These are phyloP conservation scores for Nannospalax galili DNA, from an alignment of 2,113 vertebrate genomes.

Conservation along the genomic window DNA sequence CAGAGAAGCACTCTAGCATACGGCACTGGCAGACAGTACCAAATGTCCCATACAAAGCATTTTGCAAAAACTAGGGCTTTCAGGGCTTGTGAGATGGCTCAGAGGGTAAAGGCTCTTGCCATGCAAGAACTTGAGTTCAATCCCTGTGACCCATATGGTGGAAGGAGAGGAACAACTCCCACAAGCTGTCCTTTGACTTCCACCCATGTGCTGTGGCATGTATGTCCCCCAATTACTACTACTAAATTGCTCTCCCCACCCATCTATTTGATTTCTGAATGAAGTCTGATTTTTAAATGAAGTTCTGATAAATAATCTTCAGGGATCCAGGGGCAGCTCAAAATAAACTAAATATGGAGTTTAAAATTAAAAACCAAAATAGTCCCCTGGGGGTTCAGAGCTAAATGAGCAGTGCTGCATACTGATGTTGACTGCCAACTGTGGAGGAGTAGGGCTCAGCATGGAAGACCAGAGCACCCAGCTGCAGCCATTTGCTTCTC, in stretches of 20 bases:
- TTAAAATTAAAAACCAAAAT: background rate
- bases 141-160: background rate
- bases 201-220: background rate
- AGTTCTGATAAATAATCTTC: background rate
- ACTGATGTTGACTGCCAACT: background rate
- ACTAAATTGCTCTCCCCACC: too few relatives aligned
- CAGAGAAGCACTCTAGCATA: background rate
- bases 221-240: too few relatives aligned
- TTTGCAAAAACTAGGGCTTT: background rate
- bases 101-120: background rate
- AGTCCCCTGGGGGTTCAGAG: background rate
- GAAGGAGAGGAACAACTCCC: too few relatives aligned
- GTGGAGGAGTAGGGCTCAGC: background rate
- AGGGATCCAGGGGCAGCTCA: background rate
- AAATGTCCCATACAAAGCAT: background rate
- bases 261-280: conserved; percentile 50
- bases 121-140: rapidly evolving
- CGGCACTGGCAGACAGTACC: background rate
- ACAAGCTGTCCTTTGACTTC: background rate
- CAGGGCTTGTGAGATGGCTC: background rate
- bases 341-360: background rate
- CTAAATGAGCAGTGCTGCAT: background rate
- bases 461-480: background rate
- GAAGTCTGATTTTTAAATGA: conserved; percentile 61
- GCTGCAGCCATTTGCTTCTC: background rate